A percentile compares a stretch with the other conserved stretches of the same genome.
Evolutionary conservation across 2,113 vertebrate genomes (phyloP).

Genomic region (Mugil cephalus): DNA sequence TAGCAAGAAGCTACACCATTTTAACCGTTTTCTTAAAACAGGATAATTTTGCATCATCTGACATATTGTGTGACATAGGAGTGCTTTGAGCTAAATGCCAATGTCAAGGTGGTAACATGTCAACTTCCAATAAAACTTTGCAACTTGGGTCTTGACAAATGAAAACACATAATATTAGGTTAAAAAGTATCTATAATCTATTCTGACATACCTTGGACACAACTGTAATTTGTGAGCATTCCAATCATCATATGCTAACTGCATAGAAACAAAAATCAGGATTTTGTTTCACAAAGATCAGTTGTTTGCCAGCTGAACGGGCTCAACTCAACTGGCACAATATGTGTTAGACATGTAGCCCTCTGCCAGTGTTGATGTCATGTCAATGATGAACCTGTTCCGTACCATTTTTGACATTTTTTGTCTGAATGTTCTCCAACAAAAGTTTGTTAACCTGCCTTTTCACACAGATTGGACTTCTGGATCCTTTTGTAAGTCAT

Average conservation of each 20-base stretch:
- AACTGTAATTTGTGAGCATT: too few relatives aligned
- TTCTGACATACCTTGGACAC: too few relatives aligned
- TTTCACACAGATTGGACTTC: too few relatives aligned
- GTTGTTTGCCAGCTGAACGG: neutral
- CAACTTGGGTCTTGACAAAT: neutral
- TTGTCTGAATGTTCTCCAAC: too few relatives aligned
- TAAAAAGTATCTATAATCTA: too few relatives aligned
- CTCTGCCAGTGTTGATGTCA: constrained; percentile 2
- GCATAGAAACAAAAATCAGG: neutral
- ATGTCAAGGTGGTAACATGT: neutral
- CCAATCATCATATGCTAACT: too few relatives aligned
- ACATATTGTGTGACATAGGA: neutral
- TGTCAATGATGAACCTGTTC: constrained; percentile 8
- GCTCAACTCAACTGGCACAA: constrained; percentile 25
- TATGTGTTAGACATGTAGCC: neutral
- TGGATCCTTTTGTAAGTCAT: neutral
- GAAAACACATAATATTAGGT: too few relatives aligned
- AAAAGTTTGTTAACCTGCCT: too few relatives aligned
- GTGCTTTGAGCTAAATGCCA: neutral
- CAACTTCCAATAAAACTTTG: neutral
- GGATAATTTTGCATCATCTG: neutral
- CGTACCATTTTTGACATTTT: too few relatives aligned
- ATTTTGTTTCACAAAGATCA: neutral
- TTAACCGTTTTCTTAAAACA: neutral
- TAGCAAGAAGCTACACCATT: neutral